Evolutionary conservation across 2,797 vertebrate genomes (phyloP).

Genomic region (Toxotes lorentzi): DNA sequence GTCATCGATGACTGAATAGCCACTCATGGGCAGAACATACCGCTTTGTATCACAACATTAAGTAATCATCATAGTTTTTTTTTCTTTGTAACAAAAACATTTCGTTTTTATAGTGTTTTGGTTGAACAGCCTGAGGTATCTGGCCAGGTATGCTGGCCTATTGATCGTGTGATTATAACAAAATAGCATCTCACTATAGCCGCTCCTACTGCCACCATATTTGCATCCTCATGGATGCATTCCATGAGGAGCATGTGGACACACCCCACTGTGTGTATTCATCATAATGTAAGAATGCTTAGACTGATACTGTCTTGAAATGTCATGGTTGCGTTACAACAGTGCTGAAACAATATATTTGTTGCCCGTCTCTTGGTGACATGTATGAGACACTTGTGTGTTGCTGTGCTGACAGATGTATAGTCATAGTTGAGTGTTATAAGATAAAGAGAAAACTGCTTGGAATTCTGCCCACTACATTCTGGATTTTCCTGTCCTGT

Average conservation of each 20-base stretch:
- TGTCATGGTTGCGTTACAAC: conserved; percentile 43
- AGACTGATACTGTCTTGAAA: conserved; percentile 60
- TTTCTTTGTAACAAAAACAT: too few species aligned
- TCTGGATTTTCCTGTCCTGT: conserved; percentile 45
- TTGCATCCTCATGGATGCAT: too few species aligned
- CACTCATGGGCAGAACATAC: not conserved
- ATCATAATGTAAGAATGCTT: conserved; percentile 66
- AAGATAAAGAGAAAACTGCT: conserved; percentile 31
- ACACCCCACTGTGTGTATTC: conserved; percentile 56
- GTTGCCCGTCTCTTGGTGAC: conserved; percentile 38
- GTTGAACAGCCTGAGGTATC: too few species aligned
- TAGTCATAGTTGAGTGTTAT: not conserved
- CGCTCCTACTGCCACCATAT: not conserved
- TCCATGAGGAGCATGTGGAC: conserved; percentile 22
- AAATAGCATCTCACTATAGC: not conserved
- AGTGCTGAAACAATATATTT: conserved; percentile 43
- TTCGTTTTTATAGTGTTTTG: too few species aligned
- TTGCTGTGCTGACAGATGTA: conserved; percentile 28
- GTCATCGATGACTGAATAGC: conserved; percentile 33
- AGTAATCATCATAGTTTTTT: conserved; percentile 14
- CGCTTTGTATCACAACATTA: not conserved
- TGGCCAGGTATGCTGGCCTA: too few species aligned
- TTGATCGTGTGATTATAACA: not conserved
- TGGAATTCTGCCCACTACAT: conserved; percentile 39
- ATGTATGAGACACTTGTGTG: conserved; percentile 10